These are phyloP conservation scores for Oceanodroma leucorhoa DNA, from an alignment of 2,797 vertebrate genomes.

Conservation along the genomic window DNA sequence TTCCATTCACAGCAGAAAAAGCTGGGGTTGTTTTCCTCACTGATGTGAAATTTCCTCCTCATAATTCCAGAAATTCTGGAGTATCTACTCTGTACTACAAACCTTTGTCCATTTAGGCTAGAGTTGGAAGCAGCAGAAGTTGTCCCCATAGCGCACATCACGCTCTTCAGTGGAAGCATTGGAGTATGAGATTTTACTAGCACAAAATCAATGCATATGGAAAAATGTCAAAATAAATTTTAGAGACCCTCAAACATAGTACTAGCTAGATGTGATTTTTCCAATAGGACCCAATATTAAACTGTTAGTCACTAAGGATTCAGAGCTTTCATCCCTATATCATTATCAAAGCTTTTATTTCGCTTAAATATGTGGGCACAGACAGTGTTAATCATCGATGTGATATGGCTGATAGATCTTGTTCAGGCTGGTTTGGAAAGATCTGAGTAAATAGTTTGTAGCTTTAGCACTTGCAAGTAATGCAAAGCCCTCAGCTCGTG, in stretches of 20 bases:
- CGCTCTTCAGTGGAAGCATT: neutral
- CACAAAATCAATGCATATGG: neutral
- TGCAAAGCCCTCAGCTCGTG: accelerated
- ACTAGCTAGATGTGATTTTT: neutral
- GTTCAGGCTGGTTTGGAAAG: neutral
- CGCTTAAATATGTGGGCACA: neutral
- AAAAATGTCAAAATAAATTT: neutral
- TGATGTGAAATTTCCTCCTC: neutral
- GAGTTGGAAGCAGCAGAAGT: neutral
- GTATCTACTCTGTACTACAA: neutral
- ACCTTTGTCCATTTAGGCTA: neutral
- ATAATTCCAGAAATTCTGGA: neutral
- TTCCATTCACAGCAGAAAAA: neutral
- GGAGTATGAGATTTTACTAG: neutral
- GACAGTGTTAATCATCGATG: neutral
- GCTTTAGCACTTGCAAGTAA: neutral
- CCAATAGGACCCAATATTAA: neutral
- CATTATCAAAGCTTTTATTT: neutral
- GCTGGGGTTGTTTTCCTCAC: neutral
- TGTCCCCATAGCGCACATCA: accelerated
- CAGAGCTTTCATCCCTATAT: neutral
- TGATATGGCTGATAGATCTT: neutral
- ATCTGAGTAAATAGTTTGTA: neutral
- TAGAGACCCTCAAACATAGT: neutral
- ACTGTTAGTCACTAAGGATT: neutral